These are phyloP conservation scores for Bradypodion ventrale DNA, from an alignment of 2,797 vertebrate genomes.

Conservation along the genomic window DNA sequence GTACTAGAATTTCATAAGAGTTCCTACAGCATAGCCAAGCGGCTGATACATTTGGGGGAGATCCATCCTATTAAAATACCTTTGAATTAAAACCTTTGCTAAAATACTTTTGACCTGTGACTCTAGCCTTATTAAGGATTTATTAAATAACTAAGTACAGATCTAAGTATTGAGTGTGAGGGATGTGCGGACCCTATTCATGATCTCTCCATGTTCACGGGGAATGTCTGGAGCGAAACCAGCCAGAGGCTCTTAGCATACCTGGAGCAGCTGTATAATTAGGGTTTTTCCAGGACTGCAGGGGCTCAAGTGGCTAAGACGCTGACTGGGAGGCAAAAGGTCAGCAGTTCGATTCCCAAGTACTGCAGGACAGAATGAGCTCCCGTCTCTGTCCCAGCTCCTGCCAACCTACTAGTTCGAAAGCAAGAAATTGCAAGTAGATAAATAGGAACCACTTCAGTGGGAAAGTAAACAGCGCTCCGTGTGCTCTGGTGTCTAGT, in stretches of 20 bases:
- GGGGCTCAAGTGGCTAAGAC: too few species aligned
- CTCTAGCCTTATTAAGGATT: not conserved
- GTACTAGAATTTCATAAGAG: not conserved
- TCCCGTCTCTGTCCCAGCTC: too few species aligned
- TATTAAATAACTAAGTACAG: not conserved
- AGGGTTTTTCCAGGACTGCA: too few species aligned
- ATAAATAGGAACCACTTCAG: too few species aligned
- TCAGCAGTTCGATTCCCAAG: too few species aligned
- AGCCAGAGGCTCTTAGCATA: not conserved
- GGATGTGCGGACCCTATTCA: not conserved
- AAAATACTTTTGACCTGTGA: not conserved
- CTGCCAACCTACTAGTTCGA: too few species aligned
- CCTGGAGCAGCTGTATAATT: not conserved
- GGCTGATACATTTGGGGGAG: not conserved
- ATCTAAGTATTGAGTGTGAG: not conserved
- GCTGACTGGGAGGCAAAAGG: too few species aligned
- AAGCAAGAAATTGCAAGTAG: too few species aligned
- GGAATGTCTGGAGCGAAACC: not conserved
- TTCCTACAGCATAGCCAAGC: not conserved
- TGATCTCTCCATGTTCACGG: not conserved
- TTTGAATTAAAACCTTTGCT: not conserved
- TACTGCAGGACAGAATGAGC: too few species aligned
- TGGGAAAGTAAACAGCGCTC: too few species aligned
- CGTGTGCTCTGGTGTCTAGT: too few species aligned
- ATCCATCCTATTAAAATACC: not conserved